Base-by-base conservation (phyloP, 1,140 invertebrate species). In the Drosophila lacertosa region DNA sequence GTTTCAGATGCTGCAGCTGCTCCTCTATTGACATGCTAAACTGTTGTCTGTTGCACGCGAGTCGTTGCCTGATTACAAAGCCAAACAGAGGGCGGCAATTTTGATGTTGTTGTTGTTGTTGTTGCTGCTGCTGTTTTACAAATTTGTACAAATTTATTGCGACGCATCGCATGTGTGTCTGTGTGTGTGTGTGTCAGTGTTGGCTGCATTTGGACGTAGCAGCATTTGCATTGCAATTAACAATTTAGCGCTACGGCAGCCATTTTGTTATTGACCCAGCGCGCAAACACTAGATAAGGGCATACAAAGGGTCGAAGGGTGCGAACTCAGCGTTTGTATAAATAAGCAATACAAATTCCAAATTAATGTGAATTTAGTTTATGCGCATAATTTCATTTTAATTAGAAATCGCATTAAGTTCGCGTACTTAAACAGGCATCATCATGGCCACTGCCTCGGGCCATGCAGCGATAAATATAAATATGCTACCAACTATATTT, bases 131-230 rank as follows among this genome's bases (percentile, higher is more conserved):
- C 18, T 42, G 39, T 42, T 76, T 63, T 70, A 65, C 59, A 77
- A 80, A 82, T 79, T 71, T 67, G 69, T 84, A 79, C 78, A 75
- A 79, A 84, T 86, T 80, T 80, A 86, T 86, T 77, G 73, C 73
- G 76, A 51, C 48, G 54, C 29, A 59, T 55, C 16, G 18, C 47
- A 32, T 48, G 44, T 20, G 15, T 22, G n/a, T 35, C 0, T 29
- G 13, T 63, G 10, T 55, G 10, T 50, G 40, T 29, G 7, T 26
- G 22, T 13, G 29, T 37, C 32, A 15, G 2, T 44, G 22, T 29
- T 29, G 7, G 26, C 5, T 10, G 47, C 45, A 22, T 29, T 29
- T 29, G 26, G 0, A 29, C 26, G 0, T 6, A 32, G 65, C 32
- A 42, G 64, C 13, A 16, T 72, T 79, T 84, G 58, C 63, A 63